Percentiles rank a stretch among this genome's conserved stretches.
These are phyloP conservation scores for Phenacoccus solenopsis DNA, from an alignment of 1,140 invertebrate genomes.

Conservation along the genomic window DNA sequence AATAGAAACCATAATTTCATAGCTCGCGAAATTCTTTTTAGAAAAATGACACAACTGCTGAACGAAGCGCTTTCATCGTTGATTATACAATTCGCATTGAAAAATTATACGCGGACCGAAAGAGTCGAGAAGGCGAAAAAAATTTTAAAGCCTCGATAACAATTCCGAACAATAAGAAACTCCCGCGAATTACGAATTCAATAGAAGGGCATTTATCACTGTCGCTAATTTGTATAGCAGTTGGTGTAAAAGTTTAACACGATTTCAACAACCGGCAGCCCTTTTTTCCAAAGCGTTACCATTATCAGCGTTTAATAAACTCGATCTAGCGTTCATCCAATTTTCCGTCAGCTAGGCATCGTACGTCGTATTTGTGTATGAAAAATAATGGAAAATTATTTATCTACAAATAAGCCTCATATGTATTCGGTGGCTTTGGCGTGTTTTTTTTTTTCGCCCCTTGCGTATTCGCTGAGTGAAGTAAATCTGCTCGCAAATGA, in stretches of 20 bases:
- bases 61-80: not conserved
- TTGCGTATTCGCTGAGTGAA: not conserved
- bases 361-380: not conserved
- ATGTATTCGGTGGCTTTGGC: not conserved
- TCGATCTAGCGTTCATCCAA: too few relatives aligned
- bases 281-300: too few relatives aligned
- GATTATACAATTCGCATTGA: not conserved
- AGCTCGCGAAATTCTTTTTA: not conserved
- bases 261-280: too few relatives aligned
- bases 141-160: not conserved
- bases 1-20: not conserved
- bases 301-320: too few relatives aligned
- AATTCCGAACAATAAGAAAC: not conserved
- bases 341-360: too few relatives aligned
- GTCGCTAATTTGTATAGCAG: not conserved
- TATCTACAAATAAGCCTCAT: not conserved
- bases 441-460: not conserved
- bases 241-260: not conserved
- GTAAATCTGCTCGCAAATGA: not conserved
- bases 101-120: not conserved
- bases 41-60: not conserved
- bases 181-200: not conserved
- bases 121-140: not conserved
- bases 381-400: not conserved
- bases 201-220: not conserved